A percentile compares a stretch with the other conserved stretches of the same genome.
phyloP scores from a whole-genome alignment of 2,888 invertebrate species.

The Catocala fraxini region DNA sequence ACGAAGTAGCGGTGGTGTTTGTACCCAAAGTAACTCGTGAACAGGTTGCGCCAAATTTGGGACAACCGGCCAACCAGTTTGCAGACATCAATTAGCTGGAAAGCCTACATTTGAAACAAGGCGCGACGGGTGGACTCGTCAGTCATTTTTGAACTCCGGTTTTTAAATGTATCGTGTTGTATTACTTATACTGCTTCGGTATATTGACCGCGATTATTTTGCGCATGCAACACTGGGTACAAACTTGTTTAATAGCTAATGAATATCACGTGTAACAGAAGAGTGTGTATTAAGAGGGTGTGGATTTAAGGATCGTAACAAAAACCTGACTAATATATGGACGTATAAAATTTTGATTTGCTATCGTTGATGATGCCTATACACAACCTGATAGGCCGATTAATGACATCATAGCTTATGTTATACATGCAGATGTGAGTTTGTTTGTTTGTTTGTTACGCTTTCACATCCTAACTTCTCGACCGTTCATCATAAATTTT shows the following conservation, averaged over 20 bases:
- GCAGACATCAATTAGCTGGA: conserved; percentile 40
- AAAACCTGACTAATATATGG: no score
- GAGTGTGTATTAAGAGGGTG: no score
- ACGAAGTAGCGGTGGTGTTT: conserved; percentile 60
- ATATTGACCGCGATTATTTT: conserved; percentile 1
- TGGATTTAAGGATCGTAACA: no score
- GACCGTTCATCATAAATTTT: no score
- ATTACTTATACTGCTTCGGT: conserved; percentile 1
- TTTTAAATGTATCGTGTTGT: conserved; percentile 7
- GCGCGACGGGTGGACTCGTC: conserved; percentile 8
- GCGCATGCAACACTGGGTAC: not conserved
- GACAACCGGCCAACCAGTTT: conserved; percentile 47
- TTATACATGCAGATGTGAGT: no score
- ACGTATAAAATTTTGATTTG: no score
- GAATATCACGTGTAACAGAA: not conserved
- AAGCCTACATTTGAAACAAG: conserved; percentile 30
- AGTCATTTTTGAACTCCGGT: conserved; percentile 15
- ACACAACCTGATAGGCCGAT: no score
- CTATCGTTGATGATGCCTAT: no score
- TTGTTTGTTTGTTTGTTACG: no score
- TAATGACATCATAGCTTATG: no score
- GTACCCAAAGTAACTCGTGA: conserved; percentile 42
- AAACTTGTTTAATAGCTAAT: no score
- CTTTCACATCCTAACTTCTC: no score
- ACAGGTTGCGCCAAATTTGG: conserved; percentile 71